Base-by-base conservation (phyloP, 2,888 invertebrate genomes). In the Lathronympha strigana region DNA sequence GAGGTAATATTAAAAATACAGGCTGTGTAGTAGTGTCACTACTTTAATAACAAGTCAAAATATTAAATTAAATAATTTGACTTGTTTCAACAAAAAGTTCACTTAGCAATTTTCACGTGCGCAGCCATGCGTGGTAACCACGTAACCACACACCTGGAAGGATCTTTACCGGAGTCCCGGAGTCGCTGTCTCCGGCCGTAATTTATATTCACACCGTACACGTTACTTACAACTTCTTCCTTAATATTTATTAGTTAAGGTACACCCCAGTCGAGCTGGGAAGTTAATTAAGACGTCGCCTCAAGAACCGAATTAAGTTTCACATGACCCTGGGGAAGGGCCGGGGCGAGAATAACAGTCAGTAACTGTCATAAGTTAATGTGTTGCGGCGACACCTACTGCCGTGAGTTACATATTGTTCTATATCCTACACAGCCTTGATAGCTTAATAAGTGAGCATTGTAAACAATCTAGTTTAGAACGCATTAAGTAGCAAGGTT, bases 221-320 rank as follows among this genome's bases (percentile, higher is more conserved):
- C 66, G 68, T 67, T 67, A 57, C 62, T 68, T 69, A 66, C 51
- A 64, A 66, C 70, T 69, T 68, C 62, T 68, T 64, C 66, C 67
- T 33, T 66, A 28, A 54, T 66, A 62, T 64, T 64, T 68, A 69
- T 50, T 63, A 60, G 53, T 64, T 67, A 55, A 61, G 61, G 66
- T 66, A 68, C 66, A 63, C 71, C 70, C 68, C 66, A 68, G 71
- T 51, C 68, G 61, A 47, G 64, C 61, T 68, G 71, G 66, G 38
- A 72, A 58, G 71, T 86, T 88, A 88, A 88, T 88, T 88, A 88
- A 84, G 80, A 76, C 76, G 75, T 77, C 78, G 79, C 75, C 74
- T 81, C 76, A 77, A 83, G 84, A 83, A 79, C 81, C 77, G 73
- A 83, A 82, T 84, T 82, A 84, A 80, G 82, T 82, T 80, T 72